Evolutionary conservation across 2,888 invertebrate genomes (phyloP), one percentile per base, ranked within the genome.

Genomic region (Biston stratarius): DNA sequence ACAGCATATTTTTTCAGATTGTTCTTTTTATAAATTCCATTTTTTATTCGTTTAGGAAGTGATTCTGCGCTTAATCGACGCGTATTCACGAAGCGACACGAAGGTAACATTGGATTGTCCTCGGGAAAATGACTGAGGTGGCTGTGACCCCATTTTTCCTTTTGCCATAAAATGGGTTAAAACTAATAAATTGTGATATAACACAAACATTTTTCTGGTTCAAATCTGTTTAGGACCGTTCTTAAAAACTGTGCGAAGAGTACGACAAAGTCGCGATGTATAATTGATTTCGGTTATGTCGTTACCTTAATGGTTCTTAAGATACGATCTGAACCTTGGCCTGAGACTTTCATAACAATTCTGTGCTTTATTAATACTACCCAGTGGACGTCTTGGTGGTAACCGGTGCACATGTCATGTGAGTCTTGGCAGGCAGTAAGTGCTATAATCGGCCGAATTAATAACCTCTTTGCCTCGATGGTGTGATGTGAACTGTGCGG

Each of bases 11-110:
- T 60, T 77, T 69, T 67, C 73, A 70, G 56, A 73, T 67, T 58
- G 11, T 64, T 70, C 47, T 71, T 73, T 73, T 34, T 70, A 69
- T 74, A 56, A 42, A 69, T 59, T 53, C 59, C 68, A 71, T 59
- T 87, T 84, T 85, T 83, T 83, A 85, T 84, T 71, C 79, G 74
- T 83, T 69, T 91, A 92, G 92, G 89, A 81, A 82, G 78, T 83
- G 83, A 80, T 69, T 77, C 84, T 77, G 78, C 81, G 70, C 65
- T 74, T 82, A 83, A 78, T 67, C 84, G 83, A 64, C 88, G 86
- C 69, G 84, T 86, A 71, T 89, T 79, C 84, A 84, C 88, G 74
- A 88, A 89, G 73, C 84, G 92, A 77, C 91, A 91, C 75, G 83
- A 91, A 92, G 93, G 93, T 94, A 93, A 81, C 58, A 14, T 59